Evolutionary conservation across 2,888 invertebrate genomes (phyloP).

Genomic region (Antitype chi): DNA sequence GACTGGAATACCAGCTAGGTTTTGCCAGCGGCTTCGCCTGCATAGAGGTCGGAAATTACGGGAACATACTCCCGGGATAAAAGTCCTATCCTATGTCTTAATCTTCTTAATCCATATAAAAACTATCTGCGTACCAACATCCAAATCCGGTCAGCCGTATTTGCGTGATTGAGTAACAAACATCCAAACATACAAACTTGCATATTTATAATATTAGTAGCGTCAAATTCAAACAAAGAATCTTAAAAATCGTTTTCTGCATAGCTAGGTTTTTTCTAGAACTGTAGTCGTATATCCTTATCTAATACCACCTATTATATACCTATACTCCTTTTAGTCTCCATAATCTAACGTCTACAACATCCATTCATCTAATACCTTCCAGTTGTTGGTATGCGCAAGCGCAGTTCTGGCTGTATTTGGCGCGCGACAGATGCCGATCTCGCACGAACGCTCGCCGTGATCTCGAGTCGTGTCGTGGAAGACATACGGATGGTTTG

Average conservation of each 20-base stretch:
- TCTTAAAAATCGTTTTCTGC: neutral
- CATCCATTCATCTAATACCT: slow-evolving; percentile 35
- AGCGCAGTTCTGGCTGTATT: slow-evolving; percentile 58
- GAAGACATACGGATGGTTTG: slow-evolving; percentile 49
- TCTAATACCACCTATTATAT: neutral
- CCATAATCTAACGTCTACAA: slow-evolving; percentile 19
- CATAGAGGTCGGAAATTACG: too few species aligned
- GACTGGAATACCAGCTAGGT: too few species aligned
- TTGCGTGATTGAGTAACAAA: too few species aligned
- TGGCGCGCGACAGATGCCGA: slow-evolving; percentile 63
- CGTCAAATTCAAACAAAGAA: too few species aligned
- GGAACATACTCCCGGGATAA: too few species aligned
- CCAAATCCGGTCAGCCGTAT: too few species aligned
- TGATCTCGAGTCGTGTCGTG: slow-evolving; percentile 57
- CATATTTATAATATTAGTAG: too few species aligned
- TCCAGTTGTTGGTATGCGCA: slow-evolving; percentile 34
- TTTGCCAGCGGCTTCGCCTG: too few species aligned
- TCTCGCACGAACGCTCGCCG: slow-evolving; percentile 54
- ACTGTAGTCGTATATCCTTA: neutral
- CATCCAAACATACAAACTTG: too few species aligned
- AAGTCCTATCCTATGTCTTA: too few species aligned
- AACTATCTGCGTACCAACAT: too few species aligned
- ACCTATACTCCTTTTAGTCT: neutral
- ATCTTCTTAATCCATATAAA: too few species aligned
- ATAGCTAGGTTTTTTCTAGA: neutral